Evolutionary conservation across 2,113 vertebrate species (phyloP), one percentile per base, ranked within the genome.

Genomic region (Cyprinodon tularosa): DNA sequence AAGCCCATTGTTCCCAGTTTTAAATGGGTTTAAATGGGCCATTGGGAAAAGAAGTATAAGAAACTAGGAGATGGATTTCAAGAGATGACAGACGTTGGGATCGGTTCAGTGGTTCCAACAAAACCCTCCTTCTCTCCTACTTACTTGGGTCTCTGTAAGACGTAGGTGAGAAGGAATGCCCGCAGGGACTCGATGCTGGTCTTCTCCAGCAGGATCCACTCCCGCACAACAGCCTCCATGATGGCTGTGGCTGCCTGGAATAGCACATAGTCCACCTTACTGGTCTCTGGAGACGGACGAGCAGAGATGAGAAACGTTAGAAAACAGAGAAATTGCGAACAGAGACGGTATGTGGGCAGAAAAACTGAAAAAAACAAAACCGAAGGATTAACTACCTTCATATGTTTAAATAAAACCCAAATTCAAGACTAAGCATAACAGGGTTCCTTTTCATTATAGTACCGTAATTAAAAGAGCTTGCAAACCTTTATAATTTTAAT

Each of bases 261-360:
- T 90, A 99, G 95, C 86, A 99, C 98, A 89, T 99, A 99, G 90
- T 99, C 98, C 95, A 99, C 98, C 92, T 98, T 98, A 93, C 98
- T 99, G 80, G 97, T 99, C 96, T 99, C 98, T 99, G 95, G 45
- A 53, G 62, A 47, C 17, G 1, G 0, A 4, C 12, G n/a, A 1
- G 38, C 42, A 4, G 5, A 42, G 12, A 3, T 1, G 0, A n/a
- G 7, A 66, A 38, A 64, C 36, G 12, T 5, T 12, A 61, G 3
- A 11, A n/a, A 2, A 17, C 3, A 60, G 5, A 29, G n/a, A 57
- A 20, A 20, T 14, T 8, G 50, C 50, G 20, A 57, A 57, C 10
- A 8, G 8, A 57, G 50, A 57, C 15, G 4, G 13, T 6, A 20
- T 57, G 50, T 57, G 17, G 50, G 50, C 9, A 8, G 50, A 20